Evolutionary conservation across 2,113 vertebrate species (phyloP).

Genomic region (Megaceryle maxima): DNA sequence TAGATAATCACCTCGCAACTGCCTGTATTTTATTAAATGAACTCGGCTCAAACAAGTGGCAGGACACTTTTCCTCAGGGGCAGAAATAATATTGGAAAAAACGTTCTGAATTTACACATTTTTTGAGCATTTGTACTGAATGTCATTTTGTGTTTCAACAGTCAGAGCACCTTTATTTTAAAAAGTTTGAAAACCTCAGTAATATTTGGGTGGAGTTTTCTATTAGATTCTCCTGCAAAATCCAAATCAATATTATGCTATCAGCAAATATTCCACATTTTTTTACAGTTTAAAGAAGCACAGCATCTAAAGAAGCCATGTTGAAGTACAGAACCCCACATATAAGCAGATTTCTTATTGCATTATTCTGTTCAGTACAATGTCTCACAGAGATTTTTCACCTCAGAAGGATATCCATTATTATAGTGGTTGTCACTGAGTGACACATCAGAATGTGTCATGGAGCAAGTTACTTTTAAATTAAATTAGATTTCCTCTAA

Average conservation of each 20-base stretch:
- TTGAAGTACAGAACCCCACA: not conserved
- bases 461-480: not conserved
- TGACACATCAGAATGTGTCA: not conserved
- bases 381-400: not conserved
- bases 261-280: not conserved
- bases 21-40: not conserved
- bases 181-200: not conserved
- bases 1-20: not conserved
- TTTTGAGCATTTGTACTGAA: not conserved
- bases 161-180: not conserved
- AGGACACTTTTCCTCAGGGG: not conserved
- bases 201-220: not conserved
- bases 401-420: not conserved
- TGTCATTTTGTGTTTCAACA: not conserved
- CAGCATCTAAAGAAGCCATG: not conserved
- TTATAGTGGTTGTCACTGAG: not conserved
- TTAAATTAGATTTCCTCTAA: not conserved
- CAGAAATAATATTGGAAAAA: not conserved
- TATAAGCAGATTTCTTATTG: not conserved
- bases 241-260: not conserved
- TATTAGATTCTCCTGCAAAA: not conserved
- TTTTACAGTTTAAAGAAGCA: not conserved
- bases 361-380: not conserved
- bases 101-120: not conserved
- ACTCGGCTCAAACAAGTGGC: not conserved